Conservation (phyloP, 2,797 vertebrate species). For the Menidia menidia region DNA sequence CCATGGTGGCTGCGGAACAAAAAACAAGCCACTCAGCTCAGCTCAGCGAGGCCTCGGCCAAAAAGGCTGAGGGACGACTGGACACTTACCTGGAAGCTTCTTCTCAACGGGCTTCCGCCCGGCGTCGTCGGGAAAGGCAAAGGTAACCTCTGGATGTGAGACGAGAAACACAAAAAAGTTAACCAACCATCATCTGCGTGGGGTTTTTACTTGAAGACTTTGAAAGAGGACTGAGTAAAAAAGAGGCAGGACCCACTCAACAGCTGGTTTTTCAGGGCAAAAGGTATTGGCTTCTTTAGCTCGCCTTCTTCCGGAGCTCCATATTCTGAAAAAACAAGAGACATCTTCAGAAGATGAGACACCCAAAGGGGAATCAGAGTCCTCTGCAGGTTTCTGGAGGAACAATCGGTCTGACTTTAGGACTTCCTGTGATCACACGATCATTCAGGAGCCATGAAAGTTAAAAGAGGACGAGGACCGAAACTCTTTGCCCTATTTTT, state of each 20-base stretch:
- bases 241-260: constrained; percentile 84
- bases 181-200: background rate
- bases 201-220: background rate
- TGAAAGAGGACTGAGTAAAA: constrained; percentile 4
- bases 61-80: background rate
- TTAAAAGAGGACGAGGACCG: too few species aligned
- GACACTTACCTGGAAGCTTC: constrained; percentile 90
- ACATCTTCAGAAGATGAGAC: background rate
- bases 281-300: constrained; percentile 82
- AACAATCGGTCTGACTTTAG: too few species aligned
- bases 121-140: constrained; percentile 86
- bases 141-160: constrained; percentile 84
- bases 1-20: constrained; percentile 87
- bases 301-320: constrained; percentile 92
- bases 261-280: constrained; percentile 90
- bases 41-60: too few species aligned
- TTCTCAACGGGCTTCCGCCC: constrained; percentile 85
- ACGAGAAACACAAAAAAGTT: background rate
- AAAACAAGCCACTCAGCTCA: background rate
- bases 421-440: too few species aligned
- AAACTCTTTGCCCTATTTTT: too few species aligned
- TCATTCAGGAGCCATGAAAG: too few species aligned
- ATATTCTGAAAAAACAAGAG: constrained; percentile 80
- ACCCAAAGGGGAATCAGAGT: background rate
- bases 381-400: background rate